These are phyloP conservation scores for Crypturellus tataupa DNA, from an alignment of 2,797 vertebrate species.

Conservation along the genomic window DNA sequence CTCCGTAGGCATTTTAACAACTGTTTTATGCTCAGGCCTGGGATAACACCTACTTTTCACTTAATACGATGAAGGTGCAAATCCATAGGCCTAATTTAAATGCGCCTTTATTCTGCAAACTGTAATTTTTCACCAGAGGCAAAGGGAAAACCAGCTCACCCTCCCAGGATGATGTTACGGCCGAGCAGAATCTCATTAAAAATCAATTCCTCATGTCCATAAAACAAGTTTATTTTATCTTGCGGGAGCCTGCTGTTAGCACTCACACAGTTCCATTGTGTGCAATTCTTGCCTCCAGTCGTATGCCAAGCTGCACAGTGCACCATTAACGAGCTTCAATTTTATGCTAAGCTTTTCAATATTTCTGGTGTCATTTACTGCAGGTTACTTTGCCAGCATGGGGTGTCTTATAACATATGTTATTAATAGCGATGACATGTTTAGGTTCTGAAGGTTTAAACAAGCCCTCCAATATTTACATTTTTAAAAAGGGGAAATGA, in stretches of 20 bases:
- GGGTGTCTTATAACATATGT: slow-evolving; percentile 77
- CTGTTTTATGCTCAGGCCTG: neutral
- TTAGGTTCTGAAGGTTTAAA: slow-evolving; percentile 74
- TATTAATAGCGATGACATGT: slow-evolving; percentile 74
- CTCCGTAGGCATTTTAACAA: slow-evolving; percentile 38
- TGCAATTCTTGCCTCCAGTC: slow-evolving; percentile 75
- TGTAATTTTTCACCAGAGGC: slow-evolving; percentile 70
- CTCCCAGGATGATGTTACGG: slow-evolving; percentile 79
- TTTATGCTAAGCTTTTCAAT: slow-evolving; percentile 81
- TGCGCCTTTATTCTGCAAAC: slow-evolving; percentile 50
- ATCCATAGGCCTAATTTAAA: slow-evolving; percentile 55
- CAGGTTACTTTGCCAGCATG: slow-evolving; percentile 71
- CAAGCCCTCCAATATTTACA: slow-evolving; percentile 74
- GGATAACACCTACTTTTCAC: slow-evolving; percentile 70
- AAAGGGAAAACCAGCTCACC: slow-evolving; percentile 67
- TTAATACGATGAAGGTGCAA: slow-evolving; percentile 67
- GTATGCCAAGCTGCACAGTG: slow-evolving; percentile 68
- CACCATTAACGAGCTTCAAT: slow-evolving; percentile 79
- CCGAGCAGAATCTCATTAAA: slow-evolving; percentile 83
- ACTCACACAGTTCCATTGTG: slow-evolving; percentile 79
- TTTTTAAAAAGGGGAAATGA: slow-evolving; percentile 60
- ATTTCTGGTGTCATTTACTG: slow-evolving; percentile 77
- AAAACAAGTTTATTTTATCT: slow-evolving; percentile 85
- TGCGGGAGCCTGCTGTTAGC: slow-evolving; percentile 78
- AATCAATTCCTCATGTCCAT: slow-evolving; percentile 82